Conservation (phyloP, 2,113 vertebrate genomes). For the Gavia stellata region DNA sequence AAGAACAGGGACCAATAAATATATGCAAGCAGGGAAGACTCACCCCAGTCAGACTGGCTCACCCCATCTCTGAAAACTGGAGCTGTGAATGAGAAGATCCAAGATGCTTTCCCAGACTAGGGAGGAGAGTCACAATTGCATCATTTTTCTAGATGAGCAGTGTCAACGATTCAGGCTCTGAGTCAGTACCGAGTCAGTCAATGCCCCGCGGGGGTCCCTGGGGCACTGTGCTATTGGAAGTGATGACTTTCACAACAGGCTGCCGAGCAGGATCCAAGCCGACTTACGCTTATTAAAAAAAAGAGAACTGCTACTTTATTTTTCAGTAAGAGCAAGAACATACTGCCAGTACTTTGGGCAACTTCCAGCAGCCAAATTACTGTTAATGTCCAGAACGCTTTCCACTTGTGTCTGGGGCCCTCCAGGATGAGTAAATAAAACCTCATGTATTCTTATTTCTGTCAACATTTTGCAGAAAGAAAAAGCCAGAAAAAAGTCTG, state of each 20-base stretch:
- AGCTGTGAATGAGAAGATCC: background rate
- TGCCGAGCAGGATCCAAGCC: background rate
- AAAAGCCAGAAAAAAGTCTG: background rate
- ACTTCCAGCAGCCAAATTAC: slow-evolving; percentile 44
- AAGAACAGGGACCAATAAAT: background rate
- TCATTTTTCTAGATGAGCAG: background rate
- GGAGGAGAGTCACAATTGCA: background rate
- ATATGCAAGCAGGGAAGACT: background rate
- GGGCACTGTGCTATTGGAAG: background rate
- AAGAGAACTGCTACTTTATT: background rate
- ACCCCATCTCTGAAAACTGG: background rate
- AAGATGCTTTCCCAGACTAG: background rate
- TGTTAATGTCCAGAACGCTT: background rate
- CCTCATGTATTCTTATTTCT: background rate
- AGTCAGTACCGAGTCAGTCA: background rate
- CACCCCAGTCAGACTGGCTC: background rate
- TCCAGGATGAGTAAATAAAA: slow-evolving; percentile 5
- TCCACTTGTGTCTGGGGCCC: background rate
- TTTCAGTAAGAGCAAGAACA: slow-evolving; percentile 3
- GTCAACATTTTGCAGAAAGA: background rate
- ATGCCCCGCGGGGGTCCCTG: background rate
- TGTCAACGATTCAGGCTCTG: background rate
- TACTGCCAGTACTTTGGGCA: slow-evolving; percentile 6
- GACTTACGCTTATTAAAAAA: background rate
- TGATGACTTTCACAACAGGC: slow-evolving; percentile 31